A percentile compares a stretch with the other conserved stretches of the same genome.
phyloP scores from a whole-genome alignment of 1,140 invertebrate genomes.

The Chrysomallon squamiferum region DNA sequence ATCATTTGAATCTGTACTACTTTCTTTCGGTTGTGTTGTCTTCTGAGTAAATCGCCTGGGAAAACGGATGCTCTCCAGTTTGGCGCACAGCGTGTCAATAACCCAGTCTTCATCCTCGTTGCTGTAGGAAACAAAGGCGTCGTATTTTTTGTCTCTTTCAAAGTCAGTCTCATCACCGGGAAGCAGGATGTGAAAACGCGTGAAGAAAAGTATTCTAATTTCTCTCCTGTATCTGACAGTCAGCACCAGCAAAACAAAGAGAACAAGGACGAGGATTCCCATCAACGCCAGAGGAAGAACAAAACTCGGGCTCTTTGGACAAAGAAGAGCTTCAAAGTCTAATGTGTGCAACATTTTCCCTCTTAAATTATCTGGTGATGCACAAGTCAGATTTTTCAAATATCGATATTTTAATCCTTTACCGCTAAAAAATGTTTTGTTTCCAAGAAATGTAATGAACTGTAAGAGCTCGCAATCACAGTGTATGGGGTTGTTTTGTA shows the following conservation, averaged over 20 bases:
- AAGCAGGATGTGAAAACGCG: background rate
- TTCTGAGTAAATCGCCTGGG: background rate
- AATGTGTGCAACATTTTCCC: background rate
- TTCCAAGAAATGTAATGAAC: background rate
- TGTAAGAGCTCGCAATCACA: background rate
- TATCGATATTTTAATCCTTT: background rate
- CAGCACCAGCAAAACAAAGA: background rate
- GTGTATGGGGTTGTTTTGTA: background rate
- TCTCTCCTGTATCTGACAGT: background rate
- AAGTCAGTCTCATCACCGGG: background rate
- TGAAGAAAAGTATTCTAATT: constrained; percentile 1
- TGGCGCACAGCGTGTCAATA: background rate
- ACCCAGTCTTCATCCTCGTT: background rate
- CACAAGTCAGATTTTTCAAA: background rate
- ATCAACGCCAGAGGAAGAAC: too few relatives aligned
- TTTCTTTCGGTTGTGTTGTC: too few relatives aligned
- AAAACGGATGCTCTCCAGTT: background rate
- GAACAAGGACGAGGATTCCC: background rate
- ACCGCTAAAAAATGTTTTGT: background rate
- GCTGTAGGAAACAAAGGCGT: constrained; percentile 5
- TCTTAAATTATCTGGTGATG: background rate
- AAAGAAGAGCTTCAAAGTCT: background rate
- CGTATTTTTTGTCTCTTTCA: background rate
- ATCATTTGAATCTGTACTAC: too few relatives aligned
- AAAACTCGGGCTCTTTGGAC: too few relatives aligned